A percentile compares a stretch with the other conserved stretches of the same genome.
phyloP scores from a whole-genome alignment of 2,888 invertebrate species.

The Apamea crenata region DNA sequence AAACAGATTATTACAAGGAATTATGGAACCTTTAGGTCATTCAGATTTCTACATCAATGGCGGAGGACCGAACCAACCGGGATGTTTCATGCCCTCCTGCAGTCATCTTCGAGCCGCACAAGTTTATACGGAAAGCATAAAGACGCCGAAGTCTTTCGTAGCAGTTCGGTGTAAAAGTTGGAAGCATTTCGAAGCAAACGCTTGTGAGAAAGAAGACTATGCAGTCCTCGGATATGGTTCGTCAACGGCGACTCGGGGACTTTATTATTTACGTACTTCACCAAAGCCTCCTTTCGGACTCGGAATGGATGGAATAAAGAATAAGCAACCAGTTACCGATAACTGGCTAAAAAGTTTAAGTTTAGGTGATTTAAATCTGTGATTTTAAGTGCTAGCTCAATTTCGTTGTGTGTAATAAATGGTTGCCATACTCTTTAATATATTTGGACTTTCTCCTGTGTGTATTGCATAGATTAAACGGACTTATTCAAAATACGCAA shows the following conservation, averaged over 20 bases:
- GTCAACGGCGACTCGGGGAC: constrained; percentile 82
- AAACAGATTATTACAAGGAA: constrained; percentile 86
- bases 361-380: constrained; percentile 67
- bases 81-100: constrained; percentile 90
- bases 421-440: constrained; percentile 70
- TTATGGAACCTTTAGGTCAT: constrained; percentile 91
- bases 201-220: constrained; percentile 79
- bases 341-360: constrained; percentile 77
- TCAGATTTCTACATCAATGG: constrained; percentile 94
- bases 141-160: constrained; percentile 83
- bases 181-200: constrained; percentile 82
- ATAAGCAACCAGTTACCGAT: constrained; percentile 67
- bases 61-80: constrained; percentile 93
- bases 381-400: constrained; percentile 57
- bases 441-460: constrained; percentile 23
- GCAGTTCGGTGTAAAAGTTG: constrained; percentile 83
- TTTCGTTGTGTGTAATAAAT: constrained; percentile 59
- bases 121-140: constrained; percentile 85
- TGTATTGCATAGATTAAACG: constrained; percentile 13
- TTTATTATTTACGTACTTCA: constrained; percentile 85
- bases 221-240: constrained; percentile 88
- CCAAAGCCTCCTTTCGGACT: constrained; percentile 82
- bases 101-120: constrained; percentile 87
- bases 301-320: constrained; percentile 84
- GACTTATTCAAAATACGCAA: constrained; percentile 27